phyloP scores from a whole-genome alignment of 2,113 vertebrate genomes.

The Oryzias celebensis region DNA sequence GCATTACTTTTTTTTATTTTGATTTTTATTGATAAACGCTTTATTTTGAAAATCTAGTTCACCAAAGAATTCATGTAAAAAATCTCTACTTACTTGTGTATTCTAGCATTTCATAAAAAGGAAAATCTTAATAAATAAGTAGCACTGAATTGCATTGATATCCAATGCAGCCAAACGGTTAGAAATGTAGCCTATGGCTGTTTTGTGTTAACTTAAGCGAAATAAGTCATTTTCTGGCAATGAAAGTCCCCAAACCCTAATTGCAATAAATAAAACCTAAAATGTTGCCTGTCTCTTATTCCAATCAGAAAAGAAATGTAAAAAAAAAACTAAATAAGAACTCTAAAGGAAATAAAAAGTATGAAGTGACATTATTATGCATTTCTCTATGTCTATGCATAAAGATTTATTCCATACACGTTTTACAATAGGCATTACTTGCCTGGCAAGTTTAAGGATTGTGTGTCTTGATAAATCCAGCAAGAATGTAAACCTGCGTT shows the following conservation, averaged over 20 bases:
- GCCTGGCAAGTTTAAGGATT: constrained; percentile 66
- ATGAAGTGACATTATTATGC: neutral
- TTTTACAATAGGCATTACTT: constrained; percentile 66
- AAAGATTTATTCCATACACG: constrained; percentile 21
- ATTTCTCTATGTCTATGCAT: constrained; percentile 18
- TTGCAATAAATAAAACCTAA: no score
- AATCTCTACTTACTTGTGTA: neutral
- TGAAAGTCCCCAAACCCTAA: no score
- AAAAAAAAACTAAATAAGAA: neutral
- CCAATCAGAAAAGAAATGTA: neutral
- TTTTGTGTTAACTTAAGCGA: no score
- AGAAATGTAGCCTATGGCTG: no score
- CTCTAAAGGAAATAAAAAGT: neutral
- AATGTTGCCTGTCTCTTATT: neutral
- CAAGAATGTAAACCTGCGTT: constrained; percentile 75
- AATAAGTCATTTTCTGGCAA: no score
- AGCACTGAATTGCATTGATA: no score
- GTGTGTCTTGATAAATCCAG: constrained; percentile 77
- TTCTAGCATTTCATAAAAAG: no score
- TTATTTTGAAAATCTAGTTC: neutral
- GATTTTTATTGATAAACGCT: no score
- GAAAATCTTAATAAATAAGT: no score
- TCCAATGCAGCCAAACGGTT: no score
- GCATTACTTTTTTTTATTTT: no score
- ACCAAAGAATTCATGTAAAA: neutral